phyloP scores from a whole-genome alignment of 2,888 invertebrate species.

The Troides aeacus region DNA sequence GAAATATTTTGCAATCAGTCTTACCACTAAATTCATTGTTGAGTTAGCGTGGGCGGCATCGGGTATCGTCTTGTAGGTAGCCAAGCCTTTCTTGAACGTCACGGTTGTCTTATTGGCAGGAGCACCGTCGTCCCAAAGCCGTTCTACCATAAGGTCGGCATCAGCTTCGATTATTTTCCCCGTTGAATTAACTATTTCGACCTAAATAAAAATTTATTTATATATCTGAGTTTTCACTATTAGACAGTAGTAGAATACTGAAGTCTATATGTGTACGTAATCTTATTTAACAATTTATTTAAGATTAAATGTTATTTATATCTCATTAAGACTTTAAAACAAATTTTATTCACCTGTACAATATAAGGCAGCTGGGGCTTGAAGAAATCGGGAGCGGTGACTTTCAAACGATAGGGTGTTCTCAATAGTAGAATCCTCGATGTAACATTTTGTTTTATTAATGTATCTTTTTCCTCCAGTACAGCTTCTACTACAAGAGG shows the following conservation, averaged over 20 bases:
- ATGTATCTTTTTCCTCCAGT: conserved; percentile 93
- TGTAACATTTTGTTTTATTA: conserved; percentile 89
- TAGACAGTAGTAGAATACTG: no score
- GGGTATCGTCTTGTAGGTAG: conserved; percentile 58
- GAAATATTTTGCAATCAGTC: conserved; percentile 24
- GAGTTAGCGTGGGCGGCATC: conserved; percentile 77
- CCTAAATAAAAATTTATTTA: conserved; percentile 40
- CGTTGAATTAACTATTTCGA: conserved; percentile 64
- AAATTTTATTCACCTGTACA: conserved; percentile 81
- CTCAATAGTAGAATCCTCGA: conserved; percentile 81
- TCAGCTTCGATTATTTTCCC: conserved; percentile 55
- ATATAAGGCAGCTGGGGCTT: conserved; percentile 93
- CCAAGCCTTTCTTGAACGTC: conserved; percentile 54
- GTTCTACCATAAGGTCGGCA: conserved; percentile 62
- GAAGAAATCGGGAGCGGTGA: conserved; percentile 91
- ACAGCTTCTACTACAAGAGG: conserved; percentile 92
- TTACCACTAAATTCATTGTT: conserved; percentile 86
- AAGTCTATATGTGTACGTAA: no score
- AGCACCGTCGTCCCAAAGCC: conserved; percentile 71
- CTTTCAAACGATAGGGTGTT: conserved; percentile 82
- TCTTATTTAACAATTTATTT: neutral
- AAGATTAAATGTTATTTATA: neutral
- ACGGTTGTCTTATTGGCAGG: conserved; percentile 62
- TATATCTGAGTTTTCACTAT: no score
- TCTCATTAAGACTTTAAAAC: neutral